A percentile compares a stretch with the other conserved stretches of the same genome.
Evolutionary conservation across 2,888 invertebrate genomes (phyloP).

Genomic region (Marasmarcha lunaedactyla): DNA sequence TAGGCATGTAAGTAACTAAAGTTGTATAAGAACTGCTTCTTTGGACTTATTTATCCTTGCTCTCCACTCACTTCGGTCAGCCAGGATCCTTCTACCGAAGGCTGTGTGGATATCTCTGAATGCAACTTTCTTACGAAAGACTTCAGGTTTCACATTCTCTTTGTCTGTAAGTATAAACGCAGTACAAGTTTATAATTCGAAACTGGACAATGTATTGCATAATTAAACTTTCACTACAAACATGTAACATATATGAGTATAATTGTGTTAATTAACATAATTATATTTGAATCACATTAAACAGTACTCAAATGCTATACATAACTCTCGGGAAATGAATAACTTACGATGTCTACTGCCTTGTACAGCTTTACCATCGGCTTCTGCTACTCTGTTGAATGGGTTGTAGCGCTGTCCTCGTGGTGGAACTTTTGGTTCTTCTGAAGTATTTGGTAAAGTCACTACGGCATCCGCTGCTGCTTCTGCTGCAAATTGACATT

Average conservation of each 20-base stretch:
- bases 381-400: slow-evolving; percentile 74
- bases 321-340: too few species aligned
- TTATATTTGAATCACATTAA: too few species aligned
- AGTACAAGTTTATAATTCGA: too few species aligned
- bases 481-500: slow-evolving; percentile 28
- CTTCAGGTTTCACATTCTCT: slow-evolving; percentile 45
- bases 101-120: slow-evolving; percentile 79
- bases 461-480: slow-evolving; percentile 50
- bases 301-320: too few species aligned
- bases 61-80: slow-evolving; percentile 78
- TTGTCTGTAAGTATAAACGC: slow-evolving; percentile 46
- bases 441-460: slow-evolving; percentile 51
- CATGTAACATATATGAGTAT: too few species aligned
- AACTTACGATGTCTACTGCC: slow-evolving; percentile 57
- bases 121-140: slow-evolving; percentile 64
- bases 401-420: slow-evolving; percentile 86
- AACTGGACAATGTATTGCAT: too few species aligned
- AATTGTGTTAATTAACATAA: too few species aligned
- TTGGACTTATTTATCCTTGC: slow-evolving; percentile 51
- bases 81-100: slow-evolving; percentile 75
- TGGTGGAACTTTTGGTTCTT: slow-evolving; percentile 77
- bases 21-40: slow-evolving; percentile 32
- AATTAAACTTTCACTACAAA: too few species aligned
- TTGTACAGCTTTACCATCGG: slow-evolving; percentile 36
- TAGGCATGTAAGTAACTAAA: too few species aligned